Conservation (phyloP, 2,797 vertebrate species). For the Lacerta viridis region DNA sequence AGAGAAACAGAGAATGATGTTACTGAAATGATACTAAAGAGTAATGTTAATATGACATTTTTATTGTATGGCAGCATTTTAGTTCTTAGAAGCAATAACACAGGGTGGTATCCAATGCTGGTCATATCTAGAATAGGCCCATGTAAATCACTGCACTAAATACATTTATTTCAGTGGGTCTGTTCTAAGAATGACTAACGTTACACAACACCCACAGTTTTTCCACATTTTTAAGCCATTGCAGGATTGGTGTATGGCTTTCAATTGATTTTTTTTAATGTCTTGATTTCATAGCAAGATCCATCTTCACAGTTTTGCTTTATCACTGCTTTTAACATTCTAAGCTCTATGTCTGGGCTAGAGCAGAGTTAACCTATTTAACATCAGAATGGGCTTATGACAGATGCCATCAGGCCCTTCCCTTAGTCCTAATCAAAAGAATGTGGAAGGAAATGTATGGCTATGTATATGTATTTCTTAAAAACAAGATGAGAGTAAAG, state of each 20-base stretch:
- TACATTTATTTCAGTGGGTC: too few species aligned
- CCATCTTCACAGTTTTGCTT: neutral
- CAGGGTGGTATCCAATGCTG: too few species aligned
- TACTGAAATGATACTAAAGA: neutral
- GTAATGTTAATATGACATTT: neutral
- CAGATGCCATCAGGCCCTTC: neutral
- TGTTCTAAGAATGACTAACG: too few species aligned
- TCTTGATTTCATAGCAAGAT: neutral
- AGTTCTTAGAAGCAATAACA: neutral
- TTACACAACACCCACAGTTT: neutral
- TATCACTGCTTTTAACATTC: neutral
- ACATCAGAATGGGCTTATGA: neutral
- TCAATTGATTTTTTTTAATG: neutral
- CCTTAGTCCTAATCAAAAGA: neutral
- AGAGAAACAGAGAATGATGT: neutral
- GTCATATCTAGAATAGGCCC: too few species aligned
- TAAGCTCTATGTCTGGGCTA: too few species aligned
- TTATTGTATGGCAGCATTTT: neutral
- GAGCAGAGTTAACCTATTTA: neutral
- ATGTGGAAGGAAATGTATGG: neutral
- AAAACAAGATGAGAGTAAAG: neutral
- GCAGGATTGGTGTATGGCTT: neutral
- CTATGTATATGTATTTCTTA: neutral
- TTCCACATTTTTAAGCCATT: neutral
- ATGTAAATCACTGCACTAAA: too few species aligned